Percentiles rank a stretch among this genome's conserved stretches.
Conservation (phyloP, 2,113 vertebrate species). For the Charadrius vociferus region DNA sequence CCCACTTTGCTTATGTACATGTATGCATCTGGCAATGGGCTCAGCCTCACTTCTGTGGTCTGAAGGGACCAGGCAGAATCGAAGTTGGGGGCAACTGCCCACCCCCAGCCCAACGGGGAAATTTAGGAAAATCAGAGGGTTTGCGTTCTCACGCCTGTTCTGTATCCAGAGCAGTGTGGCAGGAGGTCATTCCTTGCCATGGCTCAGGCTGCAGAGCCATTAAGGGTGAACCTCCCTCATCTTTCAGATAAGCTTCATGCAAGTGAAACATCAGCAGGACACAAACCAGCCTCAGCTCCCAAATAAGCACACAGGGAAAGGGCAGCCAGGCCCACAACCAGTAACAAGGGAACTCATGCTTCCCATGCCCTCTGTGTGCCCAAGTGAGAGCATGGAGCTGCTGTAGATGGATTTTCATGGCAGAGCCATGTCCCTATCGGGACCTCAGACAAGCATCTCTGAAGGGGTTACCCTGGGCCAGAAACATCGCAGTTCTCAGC, state of each 20-base stretch:
- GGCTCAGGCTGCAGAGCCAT: background rate
- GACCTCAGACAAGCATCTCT: background rate
- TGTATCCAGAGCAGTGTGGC: accelerated
- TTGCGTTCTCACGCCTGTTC: background rate
- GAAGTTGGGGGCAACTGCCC: background rate
- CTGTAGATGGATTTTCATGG: background rate
- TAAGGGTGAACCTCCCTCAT: background rate
- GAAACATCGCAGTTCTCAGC: background rate
- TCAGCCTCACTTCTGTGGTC: background rate
- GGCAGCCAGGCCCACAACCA: background rate
- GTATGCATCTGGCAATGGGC: background rate
- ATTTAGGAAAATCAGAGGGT: background rate
- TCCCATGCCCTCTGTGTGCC: background rate
- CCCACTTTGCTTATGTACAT: background rate
- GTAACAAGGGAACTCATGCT: background rate
- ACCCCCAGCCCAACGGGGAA: background rate
- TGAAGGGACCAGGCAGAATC: background rate
- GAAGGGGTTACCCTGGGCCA: background rate
- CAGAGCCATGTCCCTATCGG: background rate
- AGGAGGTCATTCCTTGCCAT: background rate
- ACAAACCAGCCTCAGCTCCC: background rate
- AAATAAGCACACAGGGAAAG: accelerated
- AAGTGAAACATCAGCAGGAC: background rate
- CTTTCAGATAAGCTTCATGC: background rate
- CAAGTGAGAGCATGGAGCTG: background rate